phyloP scores from a whole-genome alignment of 2,113 vertebrate genomes.

The Neomonachus schauinslandi region DNA sequence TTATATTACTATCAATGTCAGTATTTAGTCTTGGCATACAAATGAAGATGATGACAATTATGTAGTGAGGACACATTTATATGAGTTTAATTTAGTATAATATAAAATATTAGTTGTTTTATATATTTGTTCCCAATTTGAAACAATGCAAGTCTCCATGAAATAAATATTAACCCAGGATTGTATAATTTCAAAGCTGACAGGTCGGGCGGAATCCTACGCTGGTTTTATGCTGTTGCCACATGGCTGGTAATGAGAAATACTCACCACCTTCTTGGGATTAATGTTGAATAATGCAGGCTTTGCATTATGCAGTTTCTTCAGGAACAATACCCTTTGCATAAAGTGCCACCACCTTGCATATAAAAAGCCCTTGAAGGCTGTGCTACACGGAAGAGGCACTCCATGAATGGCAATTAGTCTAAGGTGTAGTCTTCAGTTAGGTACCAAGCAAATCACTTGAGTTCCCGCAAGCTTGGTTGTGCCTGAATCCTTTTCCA shows the following conservation, averaged over 20 bases:
- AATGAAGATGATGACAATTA: slow-evolving; percentile 2
- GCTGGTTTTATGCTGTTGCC: background rate
- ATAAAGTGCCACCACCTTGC: background rate
- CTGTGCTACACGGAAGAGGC: background rate
- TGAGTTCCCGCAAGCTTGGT: background rate
- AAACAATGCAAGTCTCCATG: slow-evolving; percentile 18
- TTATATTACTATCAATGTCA: background rate
- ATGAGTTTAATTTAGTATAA: slow-evolving; percentile 17
- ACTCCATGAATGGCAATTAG: background rate
- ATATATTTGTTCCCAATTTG: background rate
- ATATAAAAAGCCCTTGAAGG: background rate
- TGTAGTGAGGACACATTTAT: background rate
- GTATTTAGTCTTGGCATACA: background rate
- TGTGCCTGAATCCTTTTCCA: background rate
- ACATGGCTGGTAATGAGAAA: background rate
- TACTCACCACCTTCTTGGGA: background rate
- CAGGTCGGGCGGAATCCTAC: background rate
- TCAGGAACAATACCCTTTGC: background rate
- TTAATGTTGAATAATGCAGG: slow-evolving; percentile 2
- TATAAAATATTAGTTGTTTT: slow-evolving; percentile 34
- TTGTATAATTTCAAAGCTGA: slow-evolving; percentile 52
- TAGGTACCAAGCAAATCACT: background rate
- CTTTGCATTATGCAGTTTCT: slow-evolving; percentile 12
- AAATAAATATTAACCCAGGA: slow-evolving; percentile 31
- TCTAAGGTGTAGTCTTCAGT: background rate